These are phyloP conservation scores for Sitodiplosis mosellana DNA, from an alignment of 1,140 invertebrate species.

Conservation along the genomic window DNA sequence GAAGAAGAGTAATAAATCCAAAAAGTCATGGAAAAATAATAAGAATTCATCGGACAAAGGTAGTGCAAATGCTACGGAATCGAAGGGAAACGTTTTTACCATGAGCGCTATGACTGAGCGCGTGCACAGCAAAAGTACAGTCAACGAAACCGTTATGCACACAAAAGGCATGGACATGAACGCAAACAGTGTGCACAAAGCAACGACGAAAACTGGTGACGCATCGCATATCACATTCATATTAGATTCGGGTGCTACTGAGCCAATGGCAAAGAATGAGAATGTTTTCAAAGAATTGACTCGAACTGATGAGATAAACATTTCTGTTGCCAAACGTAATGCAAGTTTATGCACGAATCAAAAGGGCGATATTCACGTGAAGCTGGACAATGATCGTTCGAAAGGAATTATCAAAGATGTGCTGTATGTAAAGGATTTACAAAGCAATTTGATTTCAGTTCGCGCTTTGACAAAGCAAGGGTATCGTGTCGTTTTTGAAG, in stretches of 20 bases:
- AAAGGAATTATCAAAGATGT: neutral
- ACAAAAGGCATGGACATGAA: neutral
- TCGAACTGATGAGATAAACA: constrained; percentile 7
- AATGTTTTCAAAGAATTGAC: constrained; percentile 5
- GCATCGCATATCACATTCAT: constrained; percentile 4
- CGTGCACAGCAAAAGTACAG: too few relatives aligned
- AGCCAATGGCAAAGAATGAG: constrained; percentile 9
- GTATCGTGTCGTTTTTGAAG: neutral
- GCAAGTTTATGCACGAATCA: constrained; percentile 4
- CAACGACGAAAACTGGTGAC: neutral
- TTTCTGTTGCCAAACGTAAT: constrained; percentile 8
- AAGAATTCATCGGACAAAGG: neutral
- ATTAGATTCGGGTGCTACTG: constrained; percentile 12
- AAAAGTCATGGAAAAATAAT: too few relatives aligned
- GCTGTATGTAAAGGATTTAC: neutral
- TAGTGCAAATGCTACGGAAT: neutral
- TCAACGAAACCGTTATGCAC: neutral
- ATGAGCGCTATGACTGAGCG: neutral
- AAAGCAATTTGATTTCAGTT: neutral
- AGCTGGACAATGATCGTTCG: constrained; percentile 13
- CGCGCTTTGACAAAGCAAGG: neutral
- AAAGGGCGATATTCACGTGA: constrained; percentile 7
- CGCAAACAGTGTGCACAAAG: neutral
- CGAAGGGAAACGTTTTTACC: neutral
- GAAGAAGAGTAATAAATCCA: neutral